Evolutionary conservation across 2,113 vertebrate species (phyloP).

Genomic region (Gambusia holbrooki): DNA sequence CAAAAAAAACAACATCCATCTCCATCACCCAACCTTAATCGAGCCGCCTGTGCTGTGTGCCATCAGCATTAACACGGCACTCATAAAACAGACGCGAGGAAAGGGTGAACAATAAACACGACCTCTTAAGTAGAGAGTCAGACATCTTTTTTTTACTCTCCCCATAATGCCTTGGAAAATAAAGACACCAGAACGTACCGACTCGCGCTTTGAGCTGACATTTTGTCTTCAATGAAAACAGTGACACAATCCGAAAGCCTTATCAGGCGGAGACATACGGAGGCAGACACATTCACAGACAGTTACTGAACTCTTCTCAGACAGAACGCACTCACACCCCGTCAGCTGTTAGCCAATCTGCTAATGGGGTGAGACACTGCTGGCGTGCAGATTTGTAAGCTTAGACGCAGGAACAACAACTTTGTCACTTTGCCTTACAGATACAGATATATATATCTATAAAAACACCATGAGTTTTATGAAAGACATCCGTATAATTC

Average conservation of each 20-base stretch:
- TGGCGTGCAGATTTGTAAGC: slow-evolving; percentile 41
- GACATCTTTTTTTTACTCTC: too few species aligned
- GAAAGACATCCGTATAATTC: slow-evolving; percentile 39
- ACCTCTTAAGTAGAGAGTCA: too few species aligned
- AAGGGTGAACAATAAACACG: slow-evolving; percentile 13
- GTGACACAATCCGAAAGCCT: slow-evolving; percentile 1
- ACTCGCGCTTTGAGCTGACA: not conserved
- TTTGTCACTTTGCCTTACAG: slow-evolving; percentile 27
- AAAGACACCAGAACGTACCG: not conserved
- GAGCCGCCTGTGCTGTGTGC: not conserved
- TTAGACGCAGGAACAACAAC: slow-evolving; percentile 34
- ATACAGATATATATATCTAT: slow-evolving; percentile 4
- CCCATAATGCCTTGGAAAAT: not conserved
- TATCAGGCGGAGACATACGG: slow-evolving; percentile 31
- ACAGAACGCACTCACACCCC: slow-evolving; percentile 21
- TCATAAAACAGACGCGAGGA: slow-evolving; percentile 20
- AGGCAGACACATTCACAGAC: slow-evolving; percentile 8
- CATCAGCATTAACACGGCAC: slow-evolving; percentile 21
- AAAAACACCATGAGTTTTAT: slow-evolving; percentile 29
- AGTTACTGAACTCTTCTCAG: slow-evolving; percentile 20
- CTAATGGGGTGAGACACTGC: slow-evolving; percentile 32
- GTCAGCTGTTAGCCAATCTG: slow-evolving; percentile 23
- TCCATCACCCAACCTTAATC: slow-evolving; percentile 2
- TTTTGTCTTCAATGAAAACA: not conserved
- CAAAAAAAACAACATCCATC: slow-evolving; percentile 10